These are phyloP conservation scores for Drosophila lini DNA, from an alignment of 1,140 invertebrate genomes.

Conservation along the genomic window DNA sequence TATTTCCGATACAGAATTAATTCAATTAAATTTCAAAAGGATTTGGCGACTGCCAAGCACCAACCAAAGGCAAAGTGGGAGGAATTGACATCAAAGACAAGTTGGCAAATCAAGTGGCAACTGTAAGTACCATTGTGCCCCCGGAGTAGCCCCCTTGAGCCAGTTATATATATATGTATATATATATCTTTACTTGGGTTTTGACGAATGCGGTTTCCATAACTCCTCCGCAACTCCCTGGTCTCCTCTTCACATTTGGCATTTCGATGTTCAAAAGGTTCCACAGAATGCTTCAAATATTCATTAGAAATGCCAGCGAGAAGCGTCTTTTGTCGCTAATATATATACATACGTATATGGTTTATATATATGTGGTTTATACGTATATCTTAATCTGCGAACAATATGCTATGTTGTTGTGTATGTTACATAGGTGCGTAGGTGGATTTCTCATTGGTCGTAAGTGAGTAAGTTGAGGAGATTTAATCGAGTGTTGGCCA, in stretches of 20 bases:
- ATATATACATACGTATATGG: background rate
- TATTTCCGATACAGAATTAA: slow-evolving; percentile 16
- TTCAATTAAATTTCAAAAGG: slow-evolving; percentile 37
- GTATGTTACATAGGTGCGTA: background rate
- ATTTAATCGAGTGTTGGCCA: slow-evolving; percentile 5
- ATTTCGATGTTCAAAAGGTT: slow-evolving; percentile 52
- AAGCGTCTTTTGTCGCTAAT: slow-evolving; percentile 6
- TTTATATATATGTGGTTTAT: slow-evolving; percentile 1
- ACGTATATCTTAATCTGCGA: slow-evolving; percentile 5
- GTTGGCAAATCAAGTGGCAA: slow-evolving; percentile 52
- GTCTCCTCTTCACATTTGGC: slow-evolving; percentile 2
- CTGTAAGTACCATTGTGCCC: slow-evolving; percentile 24
- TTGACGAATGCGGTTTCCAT: slow-evolving; percentile 51
- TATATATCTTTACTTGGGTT: slow-evolving; percentile 3
- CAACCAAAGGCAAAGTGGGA: background rate
- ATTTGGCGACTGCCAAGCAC: background rate
- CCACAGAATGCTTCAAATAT: slow-evolving; percentile 53
- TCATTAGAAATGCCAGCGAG: slow-evolving; percentile 50
- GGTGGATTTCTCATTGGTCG: background rate
- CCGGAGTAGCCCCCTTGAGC: slow-evolving; percentile 20
- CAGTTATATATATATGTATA: background rate
- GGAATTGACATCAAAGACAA: slow-evolving; percentile 45
- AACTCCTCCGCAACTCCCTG: slow-evolving; percentile 1
- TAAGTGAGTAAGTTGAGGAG: background rate
- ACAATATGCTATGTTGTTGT: slow-evolving; percentile 6